Conservation (phyloP, 2,888 invertebrate genomes). For the Macrophya alboannulata region DNA sequence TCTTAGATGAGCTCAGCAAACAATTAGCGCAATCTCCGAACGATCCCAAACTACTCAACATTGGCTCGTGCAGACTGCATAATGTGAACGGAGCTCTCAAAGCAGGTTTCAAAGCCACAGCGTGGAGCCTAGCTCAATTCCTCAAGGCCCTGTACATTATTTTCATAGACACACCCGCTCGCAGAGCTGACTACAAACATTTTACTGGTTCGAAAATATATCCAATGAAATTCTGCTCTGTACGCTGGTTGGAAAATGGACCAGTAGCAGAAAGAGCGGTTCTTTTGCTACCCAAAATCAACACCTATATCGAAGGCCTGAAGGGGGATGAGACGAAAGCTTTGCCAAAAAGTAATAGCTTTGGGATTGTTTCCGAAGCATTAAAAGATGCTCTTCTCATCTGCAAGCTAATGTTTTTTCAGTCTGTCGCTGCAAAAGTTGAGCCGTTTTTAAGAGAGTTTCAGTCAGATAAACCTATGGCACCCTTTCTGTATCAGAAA, state of each 20-base stretch:
- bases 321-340: constrained; percentile 26
- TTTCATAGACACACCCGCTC: constrained; percentile 32
- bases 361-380: constrained; percentile 45
- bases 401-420: constrained; percentile 63
- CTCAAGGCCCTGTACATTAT: constrained; percentile 63
- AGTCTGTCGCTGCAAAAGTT: constrained; percentile 59
- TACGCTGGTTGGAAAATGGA: constrained; percentile 35
- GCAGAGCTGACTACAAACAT: constrained; percentile 21
- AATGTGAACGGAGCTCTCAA: constrained; percentile 66
- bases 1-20: constrained; percentile 41
- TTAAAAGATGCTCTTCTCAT: constrained; percentile 58
- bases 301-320: constrained; percentile 19
- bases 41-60: constrained; percentile 59
- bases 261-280: constrained; percentile 34
- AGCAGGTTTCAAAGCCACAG: constrained; percentile 61
- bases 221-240: constrained; percentile 8
- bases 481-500: constrained; percentile 59
- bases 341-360: constrained; percentile 13
- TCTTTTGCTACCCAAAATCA: constrained; percentile 13
- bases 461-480: constrained; percentile 62
- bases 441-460: constrained; percentile 63
- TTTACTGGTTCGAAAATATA: constrained; percentile 27
- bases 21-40: constrained; percentile 8
- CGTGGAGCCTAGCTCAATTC: constrained; percentile 62
- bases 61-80: constrained; percentile 68